A percentile compares a stretch with the other conserved stretches of the same genome.
Conservation (phyloP, 1,140 invertebrate genomes). For the Lithobius niger region DNA sequence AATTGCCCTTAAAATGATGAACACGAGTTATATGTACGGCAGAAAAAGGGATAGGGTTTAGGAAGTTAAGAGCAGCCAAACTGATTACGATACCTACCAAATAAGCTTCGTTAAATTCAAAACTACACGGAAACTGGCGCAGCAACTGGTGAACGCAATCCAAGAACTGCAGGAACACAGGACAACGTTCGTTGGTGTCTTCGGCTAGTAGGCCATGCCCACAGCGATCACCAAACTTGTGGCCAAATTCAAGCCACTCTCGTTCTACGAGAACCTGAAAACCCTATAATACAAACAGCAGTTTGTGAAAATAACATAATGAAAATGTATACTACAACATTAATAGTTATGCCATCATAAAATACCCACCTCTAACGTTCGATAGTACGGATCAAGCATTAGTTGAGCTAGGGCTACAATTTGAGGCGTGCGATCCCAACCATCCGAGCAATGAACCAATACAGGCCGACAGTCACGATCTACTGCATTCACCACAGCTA, state of each 20-base stretch:
- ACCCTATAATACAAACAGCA: constrained; percentile 43
- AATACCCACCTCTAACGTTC: constrained; percentile 62
- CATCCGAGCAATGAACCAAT: constrained; percentile 90
- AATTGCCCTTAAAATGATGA: background rate
- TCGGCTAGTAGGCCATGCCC: constrained; percentile 62
- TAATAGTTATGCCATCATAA: background rate
- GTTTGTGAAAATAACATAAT: constrained; percentile 6
- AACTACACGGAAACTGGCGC: constrained; percentile 76
- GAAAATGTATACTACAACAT: background rate
- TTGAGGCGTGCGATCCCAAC: constrained; percentile 93
- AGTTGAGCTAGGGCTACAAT: constrained; percentile 80
- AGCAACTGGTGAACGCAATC: constrained; percentile 90
- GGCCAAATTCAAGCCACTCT: constrained; percentile 93
- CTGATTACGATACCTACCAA: constrained; percentile 47
- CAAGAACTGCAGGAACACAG: constrained; percentile 95
- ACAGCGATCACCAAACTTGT: constrained; percentile 92
- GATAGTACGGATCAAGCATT: constrained; percentile 83
- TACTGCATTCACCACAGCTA: constrained; percentile 61
- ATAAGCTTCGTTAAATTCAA: constrained; percentile 88
- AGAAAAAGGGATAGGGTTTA: constrained; percentile 4
- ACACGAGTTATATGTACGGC: background rate
- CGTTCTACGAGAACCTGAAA: constrained; percentile 82
- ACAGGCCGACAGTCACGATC: constrained; percentile 74
- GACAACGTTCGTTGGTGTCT: constrained; percentile 81
- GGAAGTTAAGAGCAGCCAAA: background rate